Evolutionary conservation across 37 sponge, comb jelly and placozoan species (phyloP), one percentile per base, ranked within the genome.

Genomic region (Tethya wilhelma): DNA sequence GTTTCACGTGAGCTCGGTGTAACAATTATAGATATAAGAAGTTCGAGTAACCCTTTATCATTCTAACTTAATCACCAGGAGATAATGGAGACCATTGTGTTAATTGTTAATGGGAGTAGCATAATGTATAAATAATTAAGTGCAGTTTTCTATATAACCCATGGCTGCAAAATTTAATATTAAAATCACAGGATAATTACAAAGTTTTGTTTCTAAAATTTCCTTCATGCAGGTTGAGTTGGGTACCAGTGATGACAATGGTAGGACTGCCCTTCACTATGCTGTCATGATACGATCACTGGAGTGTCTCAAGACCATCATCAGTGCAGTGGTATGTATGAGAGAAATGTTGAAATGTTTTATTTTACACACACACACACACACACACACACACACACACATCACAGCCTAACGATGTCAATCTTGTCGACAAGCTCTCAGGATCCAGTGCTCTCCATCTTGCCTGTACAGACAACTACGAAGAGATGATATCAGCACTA

Each of bases 181-280:
- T 19, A 11, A 49, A 19, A 17, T 19, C 55, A 49, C 14, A 17
- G 14, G 17, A 49, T 17, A 49, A 49, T 49, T 49, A 49, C 17
- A 49, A 49, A 11, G 17, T 49, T 17, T 17, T 17, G n/a, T n/a
- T n/a, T n/a, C n/a, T n/a, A n/a, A 60, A 17, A 71, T 30, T 22
- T 49, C 25, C 71, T 17, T 56, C 2, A 8, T 33, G 12, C 23
- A 79, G 81, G 91, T 83, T 67, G 86, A 91, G 26, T 38, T 91
- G 23, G 74, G 91, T 42, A 62, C 60, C 22, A 85, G 86, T 56
- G 94, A 93, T 67, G 76, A 74, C 9, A 67, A 93, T 33, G 94
- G 94, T 40, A 77, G 87, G 38, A 93, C 87, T 29, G 79, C 90
- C 28, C 84, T 93, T 39, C 94, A 93, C 58, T 93, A 89, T 86